Evolutionary conservation across 2,113 vertebrate species (phyloP), one percentile per base, ranked within the genome.

Genomic region (Columba janthina): DNA sequence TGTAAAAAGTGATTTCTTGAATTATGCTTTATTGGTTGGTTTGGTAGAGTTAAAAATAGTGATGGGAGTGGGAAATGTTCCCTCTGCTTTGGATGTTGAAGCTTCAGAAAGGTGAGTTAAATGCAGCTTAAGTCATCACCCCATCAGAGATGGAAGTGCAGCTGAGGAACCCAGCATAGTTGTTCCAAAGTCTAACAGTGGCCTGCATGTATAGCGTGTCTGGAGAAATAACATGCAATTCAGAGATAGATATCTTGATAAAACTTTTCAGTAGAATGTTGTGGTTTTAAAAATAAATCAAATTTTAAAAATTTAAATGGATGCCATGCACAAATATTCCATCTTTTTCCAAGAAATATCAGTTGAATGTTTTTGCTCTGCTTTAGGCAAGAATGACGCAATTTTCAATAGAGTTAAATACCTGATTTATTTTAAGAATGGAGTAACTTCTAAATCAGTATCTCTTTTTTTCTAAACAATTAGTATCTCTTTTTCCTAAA

Each of bases 111-210:
- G 17, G 34, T 34, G 8, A 62, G 21, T 80, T 69, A 69, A 36
- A 54, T 22, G 22, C 64, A 57, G 0, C 13, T 3, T 7, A 11
- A 44, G 31, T 40, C 10, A 5, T 17, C 42, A 32, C 11, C 26
- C 26, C 38, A 28, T 17, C 36, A 60, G 60, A 44, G 79, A 13
- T 67, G 24, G 8, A 48, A 42, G 9, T 4, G 32, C 28, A 29
- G 28, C 8, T 61, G 31, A 32, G 42, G 58, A 61, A 15, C 56
- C 51, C n/a, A 42, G 51, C 40, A 12, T 7, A 18, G 4, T 79
- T 79, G 28, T 56, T 90, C 28, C 34, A 24, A 66, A 4, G 26
- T 58, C 44, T 83, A 7, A 13, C 9, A 31, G 7, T 46, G 25
- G 18, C 53, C 29, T 42, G 8, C 38, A 18, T n/a, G 3, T 17